Percentiles rank a stretch among this genome's conserved stretches.
Evolutionary conservation across 1,140 invertebrate species (phyloP).

Genomic region (Galendromus occidentalis): DNA sequence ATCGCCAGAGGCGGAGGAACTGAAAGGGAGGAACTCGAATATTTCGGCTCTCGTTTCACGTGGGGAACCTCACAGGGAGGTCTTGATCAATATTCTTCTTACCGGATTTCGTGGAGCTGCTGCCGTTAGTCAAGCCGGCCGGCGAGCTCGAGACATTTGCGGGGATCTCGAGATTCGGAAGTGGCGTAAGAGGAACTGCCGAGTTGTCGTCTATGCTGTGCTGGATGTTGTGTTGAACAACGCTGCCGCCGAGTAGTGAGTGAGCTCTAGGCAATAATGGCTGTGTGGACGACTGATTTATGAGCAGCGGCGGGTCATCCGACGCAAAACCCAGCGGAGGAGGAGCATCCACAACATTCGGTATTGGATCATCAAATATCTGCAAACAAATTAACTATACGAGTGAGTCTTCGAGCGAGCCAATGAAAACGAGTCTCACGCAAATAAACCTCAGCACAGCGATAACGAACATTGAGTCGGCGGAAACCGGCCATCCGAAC

Average conservation of each 20-base stretch:
- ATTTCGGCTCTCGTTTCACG: no score
- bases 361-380: not conserved
- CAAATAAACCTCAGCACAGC: no score
- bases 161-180: no score
- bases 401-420: no score
- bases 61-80: not conserved
- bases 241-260: not conserved
- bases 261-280: not conserved
- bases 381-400: not conserved
- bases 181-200: not conserved
- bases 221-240: not conserved
- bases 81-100: not conserved
- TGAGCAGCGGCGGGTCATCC: not conserved
- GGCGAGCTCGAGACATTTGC: no score
- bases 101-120: no score
- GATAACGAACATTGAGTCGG: no score
- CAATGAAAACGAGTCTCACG: no score
- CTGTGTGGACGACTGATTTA: not conserved
- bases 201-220: constrained; percentile 8
- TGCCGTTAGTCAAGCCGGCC: no score
- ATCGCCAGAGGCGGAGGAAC: constrained; percentile 2
- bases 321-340: not conserved
- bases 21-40: not conserved
- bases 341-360: not conserved
- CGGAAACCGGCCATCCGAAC: no score